These are phyloP conservation scores for Dendrocopos noguchii DNA, from an alignment of 2,113 vertebrate species.

Conservation along the genomic window DNA sequence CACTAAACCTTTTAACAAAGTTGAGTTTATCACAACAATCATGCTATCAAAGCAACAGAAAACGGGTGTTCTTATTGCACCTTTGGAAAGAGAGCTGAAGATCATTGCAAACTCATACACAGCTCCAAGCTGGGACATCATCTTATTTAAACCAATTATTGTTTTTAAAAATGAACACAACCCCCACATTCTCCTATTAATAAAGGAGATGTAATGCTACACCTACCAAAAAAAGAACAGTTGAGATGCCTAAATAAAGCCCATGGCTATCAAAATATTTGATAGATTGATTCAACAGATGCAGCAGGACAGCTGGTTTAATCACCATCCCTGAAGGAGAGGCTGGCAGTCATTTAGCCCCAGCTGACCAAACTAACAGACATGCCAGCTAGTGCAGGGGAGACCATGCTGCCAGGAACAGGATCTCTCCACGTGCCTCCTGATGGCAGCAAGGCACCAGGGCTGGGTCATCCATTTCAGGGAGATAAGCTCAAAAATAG, in stretches of 20 bases:
- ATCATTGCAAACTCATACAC: not conserved
- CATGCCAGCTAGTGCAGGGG: not conserved
- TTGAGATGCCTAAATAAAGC: not conserved
- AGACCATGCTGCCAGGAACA: not conserved
- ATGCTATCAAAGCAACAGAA: not conserved
- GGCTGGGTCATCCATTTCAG: not conserved
- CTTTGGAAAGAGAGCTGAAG: not conserved
- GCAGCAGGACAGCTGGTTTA: not conserved
- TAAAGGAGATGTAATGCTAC: not conserved
- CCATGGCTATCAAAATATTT: not conserved
- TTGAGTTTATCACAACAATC: not conserved
- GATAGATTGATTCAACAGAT: not conserved
- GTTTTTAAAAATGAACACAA: not conserved
- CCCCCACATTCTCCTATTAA: not conserved
- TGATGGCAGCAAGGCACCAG: not conserved
- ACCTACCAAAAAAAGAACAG: not conserved
- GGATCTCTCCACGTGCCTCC: not conserved
- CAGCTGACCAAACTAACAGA: not conserved
- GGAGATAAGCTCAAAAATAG: not conserved
- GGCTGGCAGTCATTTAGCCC: not conserved
- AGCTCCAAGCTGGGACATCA: not conserved
- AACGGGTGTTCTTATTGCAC: not conserved
- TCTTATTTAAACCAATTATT: not conserved
- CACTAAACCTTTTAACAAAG: not conserved
- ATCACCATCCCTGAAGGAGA: not conserved